Evolutionary conservation across 2,888 invertebrate species (phyloP).

Genomic region (Endomychus coccineus): DNA sequence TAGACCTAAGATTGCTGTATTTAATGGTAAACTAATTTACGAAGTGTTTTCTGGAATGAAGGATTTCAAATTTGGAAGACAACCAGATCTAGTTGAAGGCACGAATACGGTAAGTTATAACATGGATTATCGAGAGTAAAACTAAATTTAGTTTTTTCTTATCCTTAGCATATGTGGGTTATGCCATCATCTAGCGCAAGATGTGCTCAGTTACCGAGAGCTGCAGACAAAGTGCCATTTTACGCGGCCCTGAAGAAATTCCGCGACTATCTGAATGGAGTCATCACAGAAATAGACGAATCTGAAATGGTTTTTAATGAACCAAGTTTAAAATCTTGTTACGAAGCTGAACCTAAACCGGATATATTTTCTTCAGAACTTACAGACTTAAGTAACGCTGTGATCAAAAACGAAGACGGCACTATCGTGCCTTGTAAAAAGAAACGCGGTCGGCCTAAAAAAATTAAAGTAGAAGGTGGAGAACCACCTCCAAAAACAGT

Average conservation of each 20-base stretch:
- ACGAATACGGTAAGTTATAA: constrained; percentile 79
- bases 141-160: constrained; percentile 12
- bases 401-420: constrained; percentile 54
- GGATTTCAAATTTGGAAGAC: constrained; percentile 93
- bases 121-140: neutral
- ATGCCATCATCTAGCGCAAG: constrained; percentile 98
- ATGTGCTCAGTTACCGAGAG: constrained; percentile 94
- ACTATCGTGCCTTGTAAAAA: constrained; percentile 70
- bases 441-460: constrained; percentile 85
- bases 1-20: constrained; percentile 93
- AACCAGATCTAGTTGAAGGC: constrained; percentile 87
- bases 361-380: constrained; percentile 40
- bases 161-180: constrained; percentile 89
- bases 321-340: constrained; percentile 58
- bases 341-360: constrained; percentile 50
- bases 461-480: constrained; percentile 65
- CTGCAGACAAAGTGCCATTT: constrained; percentile 96
- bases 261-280: constrained; percentile 86
- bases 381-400: constrained; percentile 46
- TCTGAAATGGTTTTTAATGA: constrained; percentile 80
- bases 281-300: constrained; percentile 76
- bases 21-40: constrained; percentile 98
- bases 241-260: constrained; percentile 93
- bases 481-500: constrained; percentile 51
- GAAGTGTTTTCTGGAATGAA: constrained; percentile 96